Percentiles rank a stretch among this genome's conserved stretches.
phyloP scores from a whole-genome alignment of 37 sponge, comb jelly and placozoan species.

The Oopsacas minuta region DNA sequence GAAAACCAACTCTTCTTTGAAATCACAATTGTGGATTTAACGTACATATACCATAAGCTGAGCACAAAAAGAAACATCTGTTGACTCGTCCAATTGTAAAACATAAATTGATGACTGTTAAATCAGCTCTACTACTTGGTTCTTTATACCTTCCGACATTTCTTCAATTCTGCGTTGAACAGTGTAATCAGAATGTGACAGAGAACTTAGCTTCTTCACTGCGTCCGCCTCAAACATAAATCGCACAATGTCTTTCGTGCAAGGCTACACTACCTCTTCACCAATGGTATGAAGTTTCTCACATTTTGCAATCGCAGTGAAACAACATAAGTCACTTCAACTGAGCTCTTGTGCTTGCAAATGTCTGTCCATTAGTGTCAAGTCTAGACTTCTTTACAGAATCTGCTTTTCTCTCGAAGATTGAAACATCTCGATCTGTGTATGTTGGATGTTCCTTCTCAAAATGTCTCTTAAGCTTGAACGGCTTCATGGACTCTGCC shows the following conservation, averaged over 20 bases:
- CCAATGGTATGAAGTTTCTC: background rate
- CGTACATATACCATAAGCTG: background rate
- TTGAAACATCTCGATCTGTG: background rate
- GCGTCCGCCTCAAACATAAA: background rate
- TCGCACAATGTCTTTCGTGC: background rate
- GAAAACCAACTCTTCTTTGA: background rate
- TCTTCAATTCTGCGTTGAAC: background rate
- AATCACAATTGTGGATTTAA: background rate
- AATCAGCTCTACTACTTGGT: background rate
- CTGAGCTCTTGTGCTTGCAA: background rate
- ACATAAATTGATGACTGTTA: background rate
- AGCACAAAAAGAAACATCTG: background rate
- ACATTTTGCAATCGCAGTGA: background rate
- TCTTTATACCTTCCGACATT: background rate
- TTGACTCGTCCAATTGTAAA: background rate
- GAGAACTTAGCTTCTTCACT: background rate
- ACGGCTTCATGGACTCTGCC: background rate
- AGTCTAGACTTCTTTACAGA: background rate
- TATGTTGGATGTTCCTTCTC: no score
- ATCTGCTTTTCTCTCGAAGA: background rate
- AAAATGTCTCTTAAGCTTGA: background rate
- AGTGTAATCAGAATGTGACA: background rate
- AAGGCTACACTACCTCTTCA: background rate
- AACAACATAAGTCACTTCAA: background rate
- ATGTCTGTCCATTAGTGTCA: background rate